A percentile compares a stretch with the other conserved stretches of the same genome.
Conservation (phyloP, 2,113 vertebrate genomes). For the Pogonocichla stellata region DNA sequence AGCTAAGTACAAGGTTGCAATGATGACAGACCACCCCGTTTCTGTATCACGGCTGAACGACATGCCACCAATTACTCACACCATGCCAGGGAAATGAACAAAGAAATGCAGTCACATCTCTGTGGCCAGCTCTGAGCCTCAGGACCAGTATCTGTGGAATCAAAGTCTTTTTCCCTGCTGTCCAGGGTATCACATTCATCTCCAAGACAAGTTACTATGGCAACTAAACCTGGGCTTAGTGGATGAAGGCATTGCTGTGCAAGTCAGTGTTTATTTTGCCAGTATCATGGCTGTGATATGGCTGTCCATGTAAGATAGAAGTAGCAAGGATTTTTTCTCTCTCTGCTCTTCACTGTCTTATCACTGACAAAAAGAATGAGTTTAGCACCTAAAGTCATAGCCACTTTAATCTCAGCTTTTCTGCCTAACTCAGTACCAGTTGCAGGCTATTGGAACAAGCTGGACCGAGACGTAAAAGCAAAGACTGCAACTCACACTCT, state of each 20-base stretch:
- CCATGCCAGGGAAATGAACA: neutral
- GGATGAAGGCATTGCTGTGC: slow-evolving; percentile 16
- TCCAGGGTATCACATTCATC: slow-evolving; percentile 48
- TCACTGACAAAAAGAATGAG: neutral
- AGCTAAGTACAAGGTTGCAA: neutral
- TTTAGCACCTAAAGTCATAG: neutral
- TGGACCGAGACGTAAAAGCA: neutral
- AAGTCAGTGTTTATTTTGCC: slow-evolving; percentile 30
- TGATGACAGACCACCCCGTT: neutral
- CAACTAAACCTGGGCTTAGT: slow-evolving; percentile 55
- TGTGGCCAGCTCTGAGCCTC: neutral
- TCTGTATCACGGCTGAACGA: neutral
- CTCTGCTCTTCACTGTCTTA: neutral
- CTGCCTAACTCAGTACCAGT: neutral
- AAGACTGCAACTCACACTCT: neutral
- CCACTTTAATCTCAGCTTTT: neutral
- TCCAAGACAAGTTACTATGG: slow-evolving; percentile 45
- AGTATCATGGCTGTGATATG: neutral
- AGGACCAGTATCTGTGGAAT: slow-evolving; percentile 6
- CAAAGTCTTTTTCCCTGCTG: slow-evolving; percentile 22
- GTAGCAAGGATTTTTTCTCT: neutral
- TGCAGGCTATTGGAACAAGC: neutral
- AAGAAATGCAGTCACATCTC: neutral
- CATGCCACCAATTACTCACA: neutral
- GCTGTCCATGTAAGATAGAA: neutral